Conservation (phyloP, 2,888 invertebrate genomes). For the Acanthosepion esculentum region DNA sequence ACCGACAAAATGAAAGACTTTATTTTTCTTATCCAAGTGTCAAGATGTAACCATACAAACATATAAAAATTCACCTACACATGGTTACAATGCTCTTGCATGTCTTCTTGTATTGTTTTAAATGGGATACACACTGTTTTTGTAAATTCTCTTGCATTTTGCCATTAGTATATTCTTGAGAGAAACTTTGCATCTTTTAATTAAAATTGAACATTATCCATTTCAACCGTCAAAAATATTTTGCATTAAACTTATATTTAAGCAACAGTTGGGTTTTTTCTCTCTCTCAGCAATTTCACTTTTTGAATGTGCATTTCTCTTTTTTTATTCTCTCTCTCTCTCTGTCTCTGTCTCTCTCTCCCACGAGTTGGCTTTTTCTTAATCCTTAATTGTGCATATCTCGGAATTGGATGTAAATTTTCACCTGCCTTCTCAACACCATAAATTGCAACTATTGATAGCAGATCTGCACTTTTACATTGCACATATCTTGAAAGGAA, state of each 20-base stretch:
- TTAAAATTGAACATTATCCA: neutral
- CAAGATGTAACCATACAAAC: neutral
- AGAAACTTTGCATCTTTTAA: conserved; percentile 1
- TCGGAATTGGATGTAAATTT: too few relatives aligned
- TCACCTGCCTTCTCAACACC: too few relatives aligned
- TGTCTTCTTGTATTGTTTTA: neutral
- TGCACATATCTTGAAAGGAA: too few relatives aligned
- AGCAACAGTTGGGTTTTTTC: neutral
- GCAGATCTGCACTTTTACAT: too few relatives aligned
- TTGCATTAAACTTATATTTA: neutral
- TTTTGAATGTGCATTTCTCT: too few relatives aligned
- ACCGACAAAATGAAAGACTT: neutral
- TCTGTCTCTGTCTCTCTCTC: too few relatives aligned
- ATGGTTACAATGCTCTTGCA: neutral
- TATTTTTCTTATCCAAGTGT: neutral
- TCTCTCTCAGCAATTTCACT: neutral
- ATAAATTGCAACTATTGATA: too few relatives aligned
- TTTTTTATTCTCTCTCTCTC: too few relatives aligned
- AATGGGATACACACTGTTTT: neutral
- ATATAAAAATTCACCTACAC: neutral
- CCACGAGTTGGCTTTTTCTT: too few relatives aligned
- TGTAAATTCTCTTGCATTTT: neutral
- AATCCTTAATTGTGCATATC: too few relatives aligned
- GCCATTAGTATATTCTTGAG: conserved; percentile 6
- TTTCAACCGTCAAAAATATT: neutral